A percentile compares a stretch with the other conserved stretches of the same genome.
phyloP scores from a whole-genome alignment of 2,888 invertebrate species.

The Polyommatus icarus region DNA sequence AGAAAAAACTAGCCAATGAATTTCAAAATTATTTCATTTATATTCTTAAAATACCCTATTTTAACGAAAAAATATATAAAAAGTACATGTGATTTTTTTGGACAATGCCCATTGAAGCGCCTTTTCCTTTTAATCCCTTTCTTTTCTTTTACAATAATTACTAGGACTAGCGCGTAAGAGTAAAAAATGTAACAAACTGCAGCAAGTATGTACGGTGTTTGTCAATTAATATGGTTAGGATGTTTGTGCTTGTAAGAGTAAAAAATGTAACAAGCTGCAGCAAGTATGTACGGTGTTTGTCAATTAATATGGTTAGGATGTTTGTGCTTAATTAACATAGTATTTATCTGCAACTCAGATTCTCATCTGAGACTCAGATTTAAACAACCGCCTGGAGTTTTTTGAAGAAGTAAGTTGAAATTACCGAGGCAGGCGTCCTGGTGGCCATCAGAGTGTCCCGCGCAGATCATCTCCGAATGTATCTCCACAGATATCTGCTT shows the following conservation, averaged over 20 bases:
- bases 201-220: background rate
- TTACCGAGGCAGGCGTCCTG: conserved; percentile 90
- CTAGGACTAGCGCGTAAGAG: too few species aligned
- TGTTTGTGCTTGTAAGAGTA: too few species aligned
- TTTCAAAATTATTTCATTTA: too few species aligned
- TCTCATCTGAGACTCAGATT: background rate
- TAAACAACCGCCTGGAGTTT: background rate
- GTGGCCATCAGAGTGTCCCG: conserved; percentile 90
- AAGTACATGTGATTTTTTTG: too few species aligned
- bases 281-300: background rate
- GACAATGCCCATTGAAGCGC: too few species aligned
- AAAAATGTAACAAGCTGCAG: background rate
- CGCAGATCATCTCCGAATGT: conserved; percentile 90
- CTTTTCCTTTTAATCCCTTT: background rate
- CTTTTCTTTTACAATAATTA: background rate
- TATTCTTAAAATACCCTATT: too few species aligned
- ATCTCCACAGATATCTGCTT: conserved; percentile 89
- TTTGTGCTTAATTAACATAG: background rate
- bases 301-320: background rate
- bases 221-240: too few species aligned
- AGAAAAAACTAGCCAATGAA: too few species aligned
- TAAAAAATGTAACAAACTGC: background rate
- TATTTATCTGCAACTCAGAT: too few species aligned
- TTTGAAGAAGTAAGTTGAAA: background rate
- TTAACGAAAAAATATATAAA: too few species aligned